Conservation (phyloP, 2,797 vertebrate genomes). For the Bufotes viridis region DNA sequence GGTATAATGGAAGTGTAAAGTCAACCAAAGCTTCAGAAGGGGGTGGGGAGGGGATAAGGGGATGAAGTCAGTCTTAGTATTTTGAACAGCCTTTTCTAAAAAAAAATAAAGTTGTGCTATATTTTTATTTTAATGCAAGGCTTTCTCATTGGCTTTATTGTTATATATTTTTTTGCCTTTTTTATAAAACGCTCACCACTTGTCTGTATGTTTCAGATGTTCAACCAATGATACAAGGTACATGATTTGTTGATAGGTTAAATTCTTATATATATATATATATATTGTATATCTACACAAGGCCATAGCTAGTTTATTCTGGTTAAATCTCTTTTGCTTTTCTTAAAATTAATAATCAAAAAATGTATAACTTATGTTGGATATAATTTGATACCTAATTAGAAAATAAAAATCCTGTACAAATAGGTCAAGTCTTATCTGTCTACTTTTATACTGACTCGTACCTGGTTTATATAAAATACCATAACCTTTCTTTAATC, state of each 20-base stretch:
- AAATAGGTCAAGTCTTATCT: not conserved
- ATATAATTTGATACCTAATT: constrained; percentile 82
- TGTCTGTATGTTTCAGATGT: constrained; percentile 59
- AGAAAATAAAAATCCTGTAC: constrained; percentile 66
- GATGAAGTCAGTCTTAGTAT: constrained; percentile 63
- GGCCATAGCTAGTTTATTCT: constrained; percentile 59
- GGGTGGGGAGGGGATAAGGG: constrained; percentile 43
- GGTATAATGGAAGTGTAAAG: constrained; percentile 76
- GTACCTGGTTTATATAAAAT: not conserved
- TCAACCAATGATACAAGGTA: constrained; percentile 72
- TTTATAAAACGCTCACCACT: constrained; percentile 63
- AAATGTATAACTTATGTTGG: constrained; percentile 79
- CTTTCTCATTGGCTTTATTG: constrained; percentile 60
- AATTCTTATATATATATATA: constrained; percentile 71
- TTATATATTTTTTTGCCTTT: constrained; percentile 66
- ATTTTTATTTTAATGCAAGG: constrained; percentile 64
- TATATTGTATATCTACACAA: constrained; percentile 66
- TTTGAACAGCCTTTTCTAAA: constrained; percentile 70
- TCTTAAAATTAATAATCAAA: constrained; percentile 71
- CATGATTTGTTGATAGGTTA: constrained; percentile 74
- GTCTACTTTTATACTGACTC: not conserved
- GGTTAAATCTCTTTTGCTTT: constrained; percentile 67
- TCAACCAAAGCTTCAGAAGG: constrained; percentile 50
- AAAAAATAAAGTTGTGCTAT: constrained; percentile 66
- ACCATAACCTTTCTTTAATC: not conserved